Evolutionary conservation across 2,888 invertebrate species (phyloP), one percentile per base, ranked within the genome.

Genomic region (Nephrotoma guestfalica): DNA sequence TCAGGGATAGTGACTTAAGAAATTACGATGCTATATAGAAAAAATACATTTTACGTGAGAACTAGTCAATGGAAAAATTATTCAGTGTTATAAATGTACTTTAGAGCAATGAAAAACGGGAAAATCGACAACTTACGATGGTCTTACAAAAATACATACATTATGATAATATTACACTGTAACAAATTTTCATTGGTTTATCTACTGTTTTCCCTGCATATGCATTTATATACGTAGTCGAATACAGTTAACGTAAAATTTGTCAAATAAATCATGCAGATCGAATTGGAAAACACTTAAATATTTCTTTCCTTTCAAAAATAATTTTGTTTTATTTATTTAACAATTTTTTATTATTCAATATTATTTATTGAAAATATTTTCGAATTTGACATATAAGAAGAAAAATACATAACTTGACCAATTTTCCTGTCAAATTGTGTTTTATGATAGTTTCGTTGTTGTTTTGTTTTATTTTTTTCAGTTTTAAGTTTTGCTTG

Each of bases 341-440:
- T 71, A 71, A 30, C 71, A 71, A 71, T 57, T 83, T 83, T 41
- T 83, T n/a, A 83, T 83, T 83, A 41, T 83, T 83, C 83, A 84
- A 84, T 42, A 84, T 84, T 84, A 41, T 41, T 84, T 84, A 41
- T 84, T 84, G n/a, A 30, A 71, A 18, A 71, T 30, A 71, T 71
- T 84, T 84, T 84, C 84, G 41, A 41, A 84, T 84, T 84, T 84
- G 84, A 84, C 84, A 84, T 84, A 11, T 41, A 84, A 84, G 84
- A 84, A 84, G 41, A 83, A 84, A 84, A 84, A 84, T 84, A 6
- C 42, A 41, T 84, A 84, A 41, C 41, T 84, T 84, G 15, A 84
- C 84, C 84, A 84, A 83, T 84, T 84, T 84, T 84, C 84, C 84
- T 84, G 84, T 84, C 84, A 84, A 84, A 84, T 84, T 41, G 41